A percentile compares a stretch with the other conserved stretches of the same genome.
Conservation (phyloP, 2,797 vertebrate species). For the Semaprochilodus insignis region DNA sequence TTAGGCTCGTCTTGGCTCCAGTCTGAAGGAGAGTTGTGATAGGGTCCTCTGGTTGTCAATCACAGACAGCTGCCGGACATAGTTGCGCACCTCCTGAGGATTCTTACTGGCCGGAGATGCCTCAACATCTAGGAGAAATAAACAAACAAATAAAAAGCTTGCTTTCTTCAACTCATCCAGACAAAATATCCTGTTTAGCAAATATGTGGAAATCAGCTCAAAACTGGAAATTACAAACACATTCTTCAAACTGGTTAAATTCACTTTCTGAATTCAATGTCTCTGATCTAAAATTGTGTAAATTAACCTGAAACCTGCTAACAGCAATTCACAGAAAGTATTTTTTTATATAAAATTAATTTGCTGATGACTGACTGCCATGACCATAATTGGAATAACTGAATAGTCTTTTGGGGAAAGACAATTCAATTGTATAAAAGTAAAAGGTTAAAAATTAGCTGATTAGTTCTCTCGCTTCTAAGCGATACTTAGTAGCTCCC, state of each 20-base stretch:
- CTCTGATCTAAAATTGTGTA: background rate
- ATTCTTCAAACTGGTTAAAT: background rate
- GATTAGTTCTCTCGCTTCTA: no score
- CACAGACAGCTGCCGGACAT: slow-evolving; percentile 95
- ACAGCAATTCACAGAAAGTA: background rate
- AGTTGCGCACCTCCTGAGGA: slow-evolving; percentile 93
- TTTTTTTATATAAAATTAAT: no score
- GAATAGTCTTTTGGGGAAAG: no score
- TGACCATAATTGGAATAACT: no score
- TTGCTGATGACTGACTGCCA: no score
- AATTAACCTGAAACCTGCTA: no score
- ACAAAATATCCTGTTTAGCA: background rate
- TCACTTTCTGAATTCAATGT: background rate
- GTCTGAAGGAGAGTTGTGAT: slow-evolving; percentile 95
- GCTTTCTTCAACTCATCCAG: background rate
- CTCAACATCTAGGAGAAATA: slow-evolving; percentile 83
- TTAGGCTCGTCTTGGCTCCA: slow-evolving; percentile 94
- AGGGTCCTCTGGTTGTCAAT: slow-evolving; percentile 99
- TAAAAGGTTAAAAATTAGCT: no score
- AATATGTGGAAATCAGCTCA: background rate
- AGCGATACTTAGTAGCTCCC: no score
- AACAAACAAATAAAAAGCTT: slow-evolving; percentile 25
- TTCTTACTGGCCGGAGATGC: slow-evolving; percentile 94
- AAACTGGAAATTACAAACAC: background rate
- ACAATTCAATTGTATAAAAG: no score